Base-by-base conservation (phyloP, 2,797 vertebrate genomes). In the Siniperca scherzeri region DNA sequence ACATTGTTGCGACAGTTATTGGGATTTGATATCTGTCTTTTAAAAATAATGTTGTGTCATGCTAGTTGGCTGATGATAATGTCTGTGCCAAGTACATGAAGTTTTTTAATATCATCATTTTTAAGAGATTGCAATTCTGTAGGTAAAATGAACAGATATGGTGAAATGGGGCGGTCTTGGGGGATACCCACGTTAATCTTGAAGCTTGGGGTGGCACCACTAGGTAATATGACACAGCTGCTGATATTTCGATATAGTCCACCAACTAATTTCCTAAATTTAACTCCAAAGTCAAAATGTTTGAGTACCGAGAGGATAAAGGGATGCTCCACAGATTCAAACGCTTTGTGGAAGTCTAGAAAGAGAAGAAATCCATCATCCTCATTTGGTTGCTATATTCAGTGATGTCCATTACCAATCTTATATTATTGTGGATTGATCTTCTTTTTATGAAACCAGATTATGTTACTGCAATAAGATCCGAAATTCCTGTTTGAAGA, bases 391-490 rank as follows among this genome's bases (percentile, higher is more conserved):
- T 19, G 19, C 65, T 67, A 48, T 67, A 48, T 48, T 67, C 38
- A 67, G 48, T 67, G 22, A 67, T 67, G 42, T 67, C n/a, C 65
- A 67, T 67, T 8, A 27, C 38, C 42, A 48, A 27, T 13, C n/a
- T 19, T 14, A 48, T 48, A 3, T 67, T 27, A 30, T 67, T 48
- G 44, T 67, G 65, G 21, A 55, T 67, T 48, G 40, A 25, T 19
- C 38, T 67, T 4, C 65, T 11, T 44, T 67, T 67, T 48, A 48
- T 16, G 8, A 67, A 67, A 5, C 40, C 44, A 46, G 36, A 66
- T 25, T 27, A n/a, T 48, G 42, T 48, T 48, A 48, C 65, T 48
- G 40, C n/a, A 16, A 67, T 19, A 48, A 67, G 12, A 44, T 67
- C 6, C 30, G 65, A 48, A 17, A 67, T 67, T 30, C 40, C 65